Evolutionary conservation across 2,888 invertebrate genomes (phyloP), one percentile per base, ranked within the genome.

Genomic region (Cinara cedri): DNA sequence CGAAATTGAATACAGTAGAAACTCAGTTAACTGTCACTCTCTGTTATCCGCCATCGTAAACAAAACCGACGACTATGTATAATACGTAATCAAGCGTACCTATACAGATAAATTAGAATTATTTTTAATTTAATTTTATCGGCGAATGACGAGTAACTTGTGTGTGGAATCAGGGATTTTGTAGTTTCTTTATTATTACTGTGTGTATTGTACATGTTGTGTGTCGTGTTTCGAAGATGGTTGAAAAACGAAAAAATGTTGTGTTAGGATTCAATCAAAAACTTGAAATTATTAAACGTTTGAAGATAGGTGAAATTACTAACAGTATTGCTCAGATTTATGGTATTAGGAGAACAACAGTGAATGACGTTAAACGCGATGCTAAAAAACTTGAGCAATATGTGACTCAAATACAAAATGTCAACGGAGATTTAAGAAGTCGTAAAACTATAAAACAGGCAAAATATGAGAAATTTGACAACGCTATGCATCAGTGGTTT

Each of bases 271-370:
- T 72, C 21, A 72, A 72, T 16, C 42, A 60, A 55, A 72, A 72
- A 60, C 46, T 72, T 3, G 72, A 72, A 57, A 72, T 72, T 13
- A 44, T 72, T 11, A 60, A 57, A 60, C 72, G 72, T 60, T 8
- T 72, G 51, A 72, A 60, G 44, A 72, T 51, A 72, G 34, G 57
- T 26, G 55, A 72, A 72, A 63, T 10, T 34, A 9, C 62, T 63
- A 63, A 9, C 1, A 34, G 16, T 63, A 63, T 63, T 63, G 42
- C 42, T 42, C 62, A 63, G 42, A 42, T n/a, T 26, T 42, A 63
- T 63, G 42, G 42, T 42, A 34, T 34, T 0, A 34, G n/a, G 34
- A 63, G 62, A 42, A 63, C 34, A 63, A 63, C 62, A 16, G 62
- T 26, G 62, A 34, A 63, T 34, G 62, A 63, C 10, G 9, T 63